A percentile compares a stretch with the other conserved stretches of the same genome.
These are phyloP conservation scores for Marmota monax DNA, from an alignment of 2,113 vertebrate genomes.

Conservation along the genomic window DNA sequence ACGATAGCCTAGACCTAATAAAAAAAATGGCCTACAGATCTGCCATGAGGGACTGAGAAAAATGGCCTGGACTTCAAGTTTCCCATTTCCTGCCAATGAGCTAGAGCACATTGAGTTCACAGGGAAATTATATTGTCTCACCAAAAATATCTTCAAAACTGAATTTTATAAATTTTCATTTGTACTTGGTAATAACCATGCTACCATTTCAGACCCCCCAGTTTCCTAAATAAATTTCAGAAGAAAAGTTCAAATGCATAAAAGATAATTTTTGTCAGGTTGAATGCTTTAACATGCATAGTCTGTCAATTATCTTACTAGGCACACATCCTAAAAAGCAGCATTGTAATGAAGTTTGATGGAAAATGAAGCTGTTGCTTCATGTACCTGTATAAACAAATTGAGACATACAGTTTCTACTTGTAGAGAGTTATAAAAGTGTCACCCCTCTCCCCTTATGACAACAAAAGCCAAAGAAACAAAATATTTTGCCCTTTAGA, in stretches of 20 bases:
- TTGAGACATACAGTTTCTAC: neutral
- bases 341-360: neutral
- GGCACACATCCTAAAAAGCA: neutral
- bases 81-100: conserved; percentile 21
- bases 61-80: conserved; percentile 15
- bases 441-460: neutral
- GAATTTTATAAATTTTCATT: conserved; percentile 49
- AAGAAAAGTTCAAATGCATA: neutral
- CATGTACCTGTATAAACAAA: neutral
- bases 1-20: conserved; percentile 1
- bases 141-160: conserved; percentile 49
- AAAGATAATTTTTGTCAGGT: neutral
- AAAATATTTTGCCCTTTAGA: neutral
- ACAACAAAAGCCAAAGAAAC: conserved; percentile 16
- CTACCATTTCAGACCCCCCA: neutral
- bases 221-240: conserved; percentile 10
- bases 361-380: neutral
- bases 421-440: neutral
- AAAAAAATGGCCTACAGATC: conserved; percentile 63
- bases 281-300: neutral
- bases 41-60: conserved; percentile 51
- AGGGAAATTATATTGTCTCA: neutral
- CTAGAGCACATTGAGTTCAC: neutral
- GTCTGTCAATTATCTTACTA: neutral
- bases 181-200: neutral